Conservation (phyloP, 2,888 invertebrate genomes). For the Acanthosepion esculentum region DNA sequence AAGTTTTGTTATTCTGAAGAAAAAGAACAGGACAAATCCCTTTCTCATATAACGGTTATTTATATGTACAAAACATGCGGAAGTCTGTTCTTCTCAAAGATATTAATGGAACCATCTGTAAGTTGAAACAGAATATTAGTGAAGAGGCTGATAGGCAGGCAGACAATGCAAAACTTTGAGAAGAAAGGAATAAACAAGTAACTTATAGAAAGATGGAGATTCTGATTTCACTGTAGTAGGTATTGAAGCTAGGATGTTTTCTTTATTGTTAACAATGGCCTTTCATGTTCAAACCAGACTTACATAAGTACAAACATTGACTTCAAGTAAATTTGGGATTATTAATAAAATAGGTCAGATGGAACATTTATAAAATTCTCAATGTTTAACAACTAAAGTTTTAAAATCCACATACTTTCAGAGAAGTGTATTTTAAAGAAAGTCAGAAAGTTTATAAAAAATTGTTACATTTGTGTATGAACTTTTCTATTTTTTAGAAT, state of each 20-base stretch:
- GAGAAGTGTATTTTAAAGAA: no score
- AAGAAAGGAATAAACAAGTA: neutral
- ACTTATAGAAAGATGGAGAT: neutral
- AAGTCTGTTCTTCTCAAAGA: conserved; percentile 7
- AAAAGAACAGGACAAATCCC: neutral
- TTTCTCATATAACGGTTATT: neutral
- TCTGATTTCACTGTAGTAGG: neutral
- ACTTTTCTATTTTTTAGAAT: no score
- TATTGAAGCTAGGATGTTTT: neutral
- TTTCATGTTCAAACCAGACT: neutral
- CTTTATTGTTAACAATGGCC: neutral
- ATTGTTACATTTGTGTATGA: no score
- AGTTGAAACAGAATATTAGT: neutral
- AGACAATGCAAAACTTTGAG: neutral
- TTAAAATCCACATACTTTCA: no score
- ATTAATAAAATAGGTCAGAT: neutral
- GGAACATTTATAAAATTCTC: neutral
- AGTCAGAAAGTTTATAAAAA: no score
- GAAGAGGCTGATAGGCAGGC: neutral
- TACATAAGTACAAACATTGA: neutral
- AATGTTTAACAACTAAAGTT: neutral
- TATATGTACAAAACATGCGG: neutral
- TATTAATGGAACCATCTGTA: conserved; percentile 6
- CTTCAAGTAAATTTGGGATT: neutral
- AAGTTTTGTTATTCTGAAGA: neutral